A percentile compares a stretch with the other conserved stretches of the same genome.
phyloP scores from a whole-genome alignment of 2,113 vertebrate species.

The Tinamus guttatus region DNA sequence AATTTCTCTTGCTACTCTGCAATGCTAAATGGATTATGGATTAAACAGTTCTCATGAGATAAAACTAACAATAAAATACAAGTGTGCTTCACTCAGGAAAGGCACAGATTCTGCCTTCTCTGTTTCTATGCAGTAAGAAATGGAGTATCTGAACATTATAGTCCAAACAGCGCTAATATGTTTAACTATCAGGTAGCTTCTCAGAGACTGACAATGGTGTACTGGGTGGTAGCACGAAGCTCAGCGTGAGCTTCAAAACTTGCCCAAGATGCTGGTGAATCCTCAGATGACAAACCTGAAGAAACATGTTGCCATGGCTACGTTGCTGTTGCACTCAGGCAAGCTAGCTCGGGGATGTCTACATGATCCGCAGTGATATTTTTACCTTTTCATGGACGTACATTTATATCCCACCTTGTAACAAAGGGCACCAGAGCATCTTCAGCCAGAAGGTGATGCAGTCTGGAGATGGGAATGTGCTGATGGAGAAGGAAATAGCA shows the following conservation, averaged over 20 bases:
- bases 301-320: conserved; percentile 12
- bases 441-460: not conserved
- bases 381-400: not conserved
- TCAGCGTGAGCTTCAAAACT: not conserved
- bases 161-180: not conserved
- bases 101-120: not conserved
- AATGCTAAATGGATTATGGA: not conserved
- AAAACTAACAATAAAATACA: not conserved
- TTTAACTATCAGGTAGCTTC: too few species aligned
- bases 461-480: not conserved
- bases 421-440: not conserved
- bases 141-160: not conserved
- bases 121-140: not conserved
- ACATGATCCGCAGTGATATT: not conserved
- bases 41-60: not conserved
- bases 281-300: conserved; percentile 1
- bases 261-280: not conserved
- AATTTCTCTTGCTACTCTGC: not conserved
- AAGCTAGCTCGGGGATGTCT: not conserved
- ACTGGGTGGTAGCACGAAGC: not conserved
- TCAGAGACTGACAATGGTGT: not conserved
- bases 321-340: not conserved
- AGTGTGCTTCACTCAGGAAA: accelerated
- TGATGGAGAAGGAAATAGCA: not conserved
- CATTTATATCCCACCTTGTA: not conserved